phyloP scores from a whole-genome alignment of 2,888 invertebrate species.

The Xestia c-nigrum region DNA sequence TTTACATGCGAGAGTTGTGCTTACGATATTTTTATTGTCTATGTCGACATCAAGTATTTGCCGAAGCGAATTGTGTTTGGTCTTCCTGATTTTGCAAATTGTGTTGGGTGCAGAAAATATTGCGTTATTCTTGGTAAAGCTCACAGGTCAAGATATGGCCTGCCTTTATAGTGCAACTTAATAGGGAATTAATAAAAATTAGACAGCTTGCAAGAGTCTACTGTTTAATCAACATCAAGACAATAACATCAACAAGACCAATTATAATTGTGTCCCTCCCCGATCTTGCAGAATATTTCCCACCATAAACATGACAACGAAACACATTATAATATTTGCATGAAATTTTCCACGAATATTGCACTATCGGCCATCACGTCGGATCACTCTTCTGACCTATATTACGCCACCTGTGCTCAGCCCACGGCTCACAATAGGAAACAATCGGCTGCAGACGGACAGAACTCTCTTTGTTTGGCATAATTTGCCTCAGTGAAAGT shows the following conservation, averaged over 20 bases:
- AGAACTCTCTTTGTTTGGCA: slow-evolving; percentile 58
- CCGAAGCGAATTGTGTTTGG: slow-evolving; percentile 39
- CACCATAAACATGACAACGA: neutral
- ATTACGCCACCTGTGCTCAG: slow-evolving; percentile 55
- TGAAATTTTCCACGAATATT: slow-evolving; percentile 35
- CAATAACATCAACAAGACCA: neutral
- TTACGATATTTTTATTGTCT: slow-evolving; percentile 44
- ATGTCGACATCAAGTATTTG: slow-evolving; percentile 49
- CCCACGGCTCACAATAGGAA: slow-evolving; percentile 56
- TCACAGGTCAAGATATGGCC: neutral
- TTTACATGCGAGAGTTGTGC: slow-evolving; percentile 39
- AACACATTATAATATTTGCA: slow-evolving; percentile 19
- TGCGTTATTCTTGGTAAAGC: neutral
- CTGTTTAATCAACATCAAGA: neutral
- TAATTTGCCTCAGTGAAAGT: slow-evolving; percentile 66
- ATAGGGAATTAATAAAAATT: neutral
- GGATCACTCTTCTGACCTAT: slow-evolving; percentile 45
- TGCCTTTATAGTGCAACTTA: neutral
- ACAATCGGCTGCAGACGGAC: slow-evolving; percentile 43
- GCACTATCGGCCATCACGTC: slow-evolving; percentile 25
- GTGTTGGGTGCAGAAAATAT: slow-evolving; percentile 8
- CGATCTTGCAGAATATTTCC: slow-evolving; percentile 19
- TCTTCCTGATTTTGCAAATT: slow-evolving; percentile 43
- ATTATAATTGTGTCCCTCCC: neutral
- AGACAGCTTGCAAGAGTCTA: too few species aligned